Evolutionary conservation across 2,888 invertebrate species (phyloP).

Genomic region (Eupithecia subumbrata): DNA sequence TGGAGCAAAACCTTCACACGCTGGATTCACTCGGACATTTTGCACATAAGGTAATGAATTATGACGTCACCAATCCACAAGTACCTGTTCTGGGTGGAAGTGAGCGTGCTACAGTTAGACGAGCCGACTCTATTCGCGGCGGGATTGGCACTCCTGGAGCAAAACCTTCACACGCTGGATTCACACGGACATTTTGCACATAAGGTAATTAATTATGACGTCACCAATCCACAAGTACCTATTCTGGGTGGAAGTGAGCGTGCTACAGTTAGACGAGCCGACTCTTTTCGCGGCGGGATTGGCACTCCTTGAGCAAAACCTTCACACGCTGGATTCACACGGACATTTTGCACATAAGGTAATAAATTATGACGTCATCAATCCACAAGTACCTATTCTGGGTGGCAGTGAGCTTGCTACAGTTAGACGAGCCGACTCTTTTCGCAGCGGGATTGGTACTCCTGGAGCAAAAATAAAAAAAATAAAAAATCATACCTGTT

Average conservation of each 20-base stretch:
- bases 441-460: constrained; percentile 97
- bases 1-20: constrained; percentile 98
- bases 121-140: constrained; percentile 97
- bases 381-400: constrained; percentile 98
- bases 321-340: constrained; percentile 97
- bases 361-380: constrained; percentile 56
- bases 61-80: constrained; percentile 88
- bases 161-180: constrained; percentile 97
- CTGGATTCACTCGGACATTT: constrained; percentile 97
- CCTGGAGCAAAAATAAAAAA: constrained; percentile 98
- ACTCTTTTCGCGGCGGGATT: constrained; percentile 97
- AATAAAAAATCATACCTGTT: no score
- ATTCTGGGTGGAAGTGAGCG: constrained; percentile 98
- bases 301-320: constrained; percentile 97
- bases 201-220: constrained; percentile 79
- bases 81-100: constrained; percentile 98
- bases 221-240: constrained; percentile 93
- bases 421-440: constrained; percentile 95
- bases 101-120: constrained; percentile 97
- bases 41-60: constrained; percentile 88
- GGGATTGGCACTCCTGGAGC: constrained; percentile 96
- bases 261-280: constrained; percentile 96
- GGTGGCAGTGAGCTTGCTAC: constrained; percentile 97
- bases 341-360: constrained; percentile 94
- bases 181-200: constrained; percentile 96